Evolutionary conservation across 2,888 invertebrate genomes (phyloP), one percentile per base, ranked within the genome.

Genomic region (Drosophila neotestacea): DNA sequence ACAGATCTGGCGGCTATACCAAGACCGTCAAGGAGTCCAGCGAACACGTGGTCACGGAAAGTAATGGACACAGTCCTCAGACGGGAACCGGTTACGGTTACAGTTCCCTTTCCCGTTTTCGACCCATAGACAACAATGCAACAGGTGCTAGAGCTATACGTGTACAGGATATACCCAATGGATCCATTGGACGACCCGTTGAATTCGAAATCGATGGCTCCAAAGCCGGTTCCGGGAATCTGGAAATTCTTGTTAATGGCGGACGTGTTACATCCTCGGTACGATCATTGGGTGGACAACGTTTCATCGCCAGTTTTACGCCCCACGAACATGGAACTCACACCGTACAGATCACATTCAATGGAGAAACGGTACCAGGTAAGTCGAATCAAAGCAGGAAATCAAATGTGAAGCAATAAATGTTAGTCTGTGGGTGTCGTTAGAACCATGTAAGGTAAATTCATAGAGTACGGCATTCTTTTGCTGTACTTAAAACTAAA

Each of bases 131-230:
- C 77, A 93, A 93, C 90, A 94, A 94, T 92, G 94, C 94, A 44
- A 94, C 94, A 70, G 97, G 98, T 93, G 96, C 98, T 68, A 94
- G 94, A 91, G 95, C 96, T 82, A 97, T 99, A 90, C 94, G 95
- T 91, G 97, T 99, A 59, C 97, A 96, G 88, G 95, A 95, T 68
- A 96, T 97, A 82, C 96, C 97, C 3, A 96, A 96, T 93, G 98
- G 98, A 76, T 94, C 96, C 54, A 95, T 99, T 60, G 98, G 98
- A 79, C 95, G 96, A 92, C 97, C 98, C 59, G 98, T 98, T 58
- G 97, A 98, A 93, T 99, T 99, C 93, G 97, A 98, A 94, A 98
- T 99, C 93, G 98, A 99, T 93, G 98, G 98, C 63, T 96, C 97
- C 67, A 95, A 95, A 77, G 98, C 99, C n/a, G 99, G 99, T 39